These are phyloP conservation scores for Ichneumoninae sp. DNA, from an alignment of 2,888 invertebrate species.

Conservation along the genomic window DNA sequence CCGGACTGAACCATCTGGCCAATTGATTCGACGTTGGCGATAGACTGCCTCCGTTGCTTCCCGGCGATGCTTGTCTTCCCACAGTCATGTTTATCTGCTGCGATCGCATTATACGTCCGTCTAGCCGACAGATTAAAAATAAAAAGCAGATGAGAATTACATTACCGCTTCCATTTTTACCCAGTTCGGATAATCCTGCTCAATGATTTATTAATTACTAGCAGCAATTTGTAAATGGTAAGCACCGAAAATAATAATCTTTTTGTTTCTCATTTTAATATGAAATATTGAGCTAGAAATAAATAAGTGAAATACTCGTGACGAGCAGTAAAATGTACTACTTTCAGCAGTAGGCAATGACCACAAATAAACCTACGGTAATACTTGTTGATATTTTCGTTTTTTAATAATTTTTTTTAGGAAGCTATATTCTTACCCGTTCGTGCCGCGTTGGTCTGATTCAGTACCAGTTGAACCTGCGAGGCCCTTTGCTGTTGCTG, in stretches of 20 bases:
- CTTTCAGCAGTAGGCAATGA: background rate
- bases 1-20: constrained; percentile 94
- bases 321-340: background rate
- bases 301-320: background rate
- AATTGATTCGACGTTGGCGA: constrained; percentile 91
- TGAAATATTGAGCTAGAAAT: background rate
- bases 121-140: constrained; percentile 71
- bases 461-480: constrained; percentile 78
- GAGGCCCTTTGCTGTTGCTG: constrained; percentile 84
- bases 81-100: constrained; percentile 80
- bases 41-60: constrained; percentile 86
- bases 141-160: constrained; percentile 18
- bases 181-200: background rate
- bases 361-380: background rate
- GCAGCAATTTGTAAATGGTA: background rate
- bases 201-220: background rate
- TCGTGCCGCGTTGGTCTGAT: constrained; percentile 80
- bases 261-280: background rate
- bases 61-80: constrained; percentile 80
- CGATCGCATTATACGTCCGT: constrained; percentile 83
- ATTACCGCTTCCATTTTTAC: background rate
- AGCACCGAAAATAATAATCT: too few relatives aligned
- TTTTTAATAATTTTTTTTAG: background rate
- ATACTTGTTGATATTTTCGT: background rate
- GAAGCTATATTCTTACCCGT: constrained; percentile 72